A percentile compares a stretch with the other conserved stretches of the same genome.
Evolutionary conservation across 64 coral and sea anemone species (phyloP).

Genomic region (Actinia equina): DNA sequence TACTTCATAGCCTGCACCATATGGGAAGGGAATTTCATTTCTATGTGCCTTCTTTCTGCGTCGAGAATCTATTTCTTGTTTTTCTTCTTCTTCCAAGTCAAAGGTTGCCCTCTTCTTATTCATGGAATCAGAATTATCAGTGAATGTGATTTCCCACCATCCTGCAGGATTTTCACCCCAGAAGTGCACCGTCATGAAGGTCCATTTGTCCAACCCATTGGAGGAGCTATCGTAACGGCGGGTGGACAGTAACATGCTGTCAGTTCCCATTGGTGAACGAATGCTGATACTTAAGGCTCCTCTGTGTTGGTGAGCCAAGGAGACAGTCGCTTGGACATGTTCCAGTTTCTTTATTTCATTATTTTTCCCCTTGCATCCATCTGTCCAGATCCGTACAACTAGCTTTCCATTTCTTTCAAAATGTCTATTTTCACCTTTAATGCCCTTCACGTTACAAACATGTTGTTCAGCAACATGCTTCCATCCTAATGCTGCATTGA

Average conservation of each 20-base stretch:
- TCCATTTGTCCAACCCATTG: conserved; percentile 79
- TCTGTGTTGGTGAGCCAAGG: conserved; percentile 75
- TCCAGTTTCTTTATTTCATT: conserved; percentile 78
- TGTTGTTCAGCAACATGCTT: conserved; percentile 79
- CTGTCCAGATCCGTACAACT: conserved; percentile 51
- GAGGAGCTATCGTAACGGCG: conserved; percentile 65
- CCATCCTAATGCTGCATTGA: conserved; percentile 69
- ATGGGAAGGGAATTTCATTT: conserved; percentile 63
- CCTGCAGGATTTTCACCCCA: conserved; percentile 85
- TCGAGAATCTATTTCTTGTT: conserved; percentile 57
- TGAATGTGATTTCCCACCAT: conserved; percentile 62
- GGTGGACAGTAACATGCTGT: conserved; percentile 67
- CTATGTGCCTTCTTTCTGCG: conserved; percentile 63
- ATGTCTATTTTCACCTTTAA: conserved; percentile 1
- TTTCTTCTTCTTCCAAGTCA: conserved; percentile 81
- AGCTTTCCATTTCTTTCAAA: conserved; percentile 55
- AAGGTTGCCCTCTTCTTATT: conserved; percentile 40
- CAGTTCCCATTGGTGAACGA: conserved; percentile 71
- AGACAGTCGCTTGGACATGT: conserved; percentile 83
- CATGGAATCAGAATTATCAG: conserved; percentile 49
- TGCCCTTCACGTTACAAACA: conserved; percentile 60
- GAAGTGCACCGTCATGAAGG: conserved; percentile 96
- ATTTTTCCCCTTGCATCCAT: conserved; percentile 56
- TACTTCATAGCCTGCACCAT: background rate
- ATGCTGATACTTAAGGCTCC: conserved; percentile 82